Base-by-base conservation (phyloP, 2,797 vertebrate genomes). In the Leptodactylus fallax region DNA sequence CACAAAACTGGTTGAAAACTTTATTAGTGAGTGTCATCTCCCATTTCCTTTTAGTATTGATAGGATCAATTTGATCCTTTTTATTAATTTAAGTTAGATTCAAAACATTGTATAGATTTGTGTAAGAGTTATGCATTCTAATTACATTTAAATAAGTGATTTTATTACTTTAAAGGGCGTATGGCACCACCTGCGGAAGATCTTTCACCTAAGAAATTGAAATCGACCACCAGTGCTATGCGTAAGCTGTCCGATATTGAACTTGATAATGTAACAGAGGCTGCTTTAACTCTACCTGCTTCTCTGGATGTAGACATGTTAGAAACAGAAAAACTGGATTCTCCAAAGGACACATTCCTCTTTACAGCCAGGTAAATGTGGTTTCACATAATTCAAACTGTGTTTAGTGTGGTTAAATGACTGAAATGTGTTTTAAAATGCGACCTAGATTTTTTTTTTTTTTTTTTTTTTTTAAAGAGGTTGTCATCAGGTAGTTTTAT, bases 121-220 rank as follows among this genome's bases (percentile, higher is more conserved):
- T n/a, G n/a, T n/a, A n/a, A n/a, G n/a, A n/a, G n/a, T n/a, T n/a
- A n/a, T n/a, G n/a, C n/a, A n/a, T 17, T 17, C 2, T 58, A 58
- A 14, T 49, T 45, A 63, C n/a, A 21, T 81, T 65, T n/a, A 14
- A 0, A 21, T 67, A 47, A 47, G 58, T 8, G 56, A 16, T 17
- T 47, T 55, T 36, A 36, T 67, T 55, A 45, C 58, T 17, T 83
- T 25, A 90, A n/a, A 99, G 98, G 98, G 90, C 96, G 97, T 79
- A 99, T 99, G 97, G 97, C 96, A 21, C 98, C 98, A 21, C 98
- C 98, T 69, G 95, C 95, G 81, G 97, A 99, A 91, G 98, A 98
- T 87, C 94, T 95, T 61, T 95, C 96, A 88, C 97, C 96, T 0
- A 99, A 98, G 93, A 97, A 97, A 89, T 96, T 97, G 45, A 99